Evolutionary conservation across 2,113 vertebrate species (phyloP).

Genomic region (Pollimyrus isidori): DNA sequence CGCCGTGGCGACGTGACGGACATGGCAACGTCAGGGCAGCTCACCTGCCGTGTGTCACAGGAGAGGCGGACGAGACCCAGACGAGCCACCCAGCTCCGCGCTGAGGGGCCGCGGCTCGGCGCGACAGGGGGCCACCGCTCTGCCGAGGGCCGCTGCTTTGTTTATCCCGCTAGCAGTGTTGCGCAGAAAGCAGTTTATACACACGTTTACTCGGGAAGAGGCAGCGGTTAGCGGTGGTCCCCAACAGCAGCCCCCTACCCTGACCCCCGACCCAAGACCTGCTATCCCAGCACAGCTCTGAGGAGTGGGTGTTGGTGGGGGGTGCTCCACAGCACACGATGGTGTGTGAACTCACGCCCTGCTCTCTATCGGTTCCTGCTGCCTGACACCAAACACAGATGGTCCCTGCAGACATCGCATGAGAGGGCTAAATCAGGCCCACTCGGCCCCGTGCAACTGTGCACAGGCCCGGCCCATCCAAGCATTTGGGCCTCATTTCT

Average conservation of each 20-base stretch:
- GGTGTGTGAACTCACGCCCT: constrained; percentile 26
- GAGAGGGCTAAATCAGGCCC: constrained; percentile 34
- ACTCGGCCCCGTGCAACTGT: constrained; percentile 11
- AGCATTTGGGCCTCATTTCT: background rate
- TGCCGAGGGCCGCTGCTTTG: constrained; percentile 30
- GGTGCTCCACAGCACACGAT: constrained; percentile 4
- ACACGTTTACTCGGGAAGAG: constrained; percentile 36
- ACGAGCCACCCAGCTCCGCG: constrained; percentile 11
- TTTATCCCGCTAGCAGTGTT: constrained; percentile 38
- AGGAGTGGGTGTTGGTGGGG: background rate
- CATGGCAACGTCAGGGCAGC: background rate
- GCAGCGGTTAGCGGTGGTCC: background rate
- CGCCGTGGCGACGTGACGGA: background rate
- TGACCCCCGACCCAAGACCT: constrained; percentile 8
- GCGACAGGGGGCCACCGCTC: constrained; percentile 26
- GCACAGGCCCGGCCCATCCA: background rate
- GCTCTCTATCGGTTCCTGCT: constrained; percentile 27
- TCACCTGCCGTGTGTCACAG: background rate
- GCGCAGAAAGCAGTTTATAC: constrained; percentile 37
- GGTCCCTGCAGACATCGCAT: constrained; percentile 28
- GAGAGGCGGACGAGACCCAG: background rate
- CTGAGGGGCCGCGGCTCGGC: constrained; percentile 3
- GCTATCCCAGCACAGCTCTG: background rate
- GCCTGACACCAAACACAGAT: constrained; percentile 24
- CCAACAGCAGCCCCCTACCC: background rate